Evolutionary conservation across 37 sponge, comb jelly and placozoan genomes (phyloP).

Genomic region (Geodia barretti): DNA sequence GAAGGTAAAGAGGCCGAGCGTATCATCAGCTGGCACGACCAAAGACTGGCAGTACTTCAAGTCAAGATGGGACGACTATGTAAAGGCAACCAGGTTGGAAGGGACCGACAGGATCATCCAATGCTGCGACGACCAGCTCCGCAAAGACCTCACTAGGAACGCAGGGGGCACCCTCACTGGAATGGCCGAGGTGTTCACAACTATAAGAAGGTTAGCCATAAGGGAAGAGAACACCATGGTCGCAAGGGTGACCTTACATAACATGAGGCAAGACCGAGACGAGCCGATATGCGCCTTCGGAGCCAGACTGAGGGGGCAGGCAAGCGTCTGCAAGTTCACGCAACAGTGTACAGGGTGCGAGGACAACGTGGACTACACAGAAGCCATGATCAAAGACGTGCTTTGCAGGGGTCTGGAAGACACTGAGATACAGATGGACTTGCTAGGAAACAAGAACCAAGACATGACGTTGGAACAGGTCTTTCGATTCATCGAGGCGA

Average conservation of each 20-base stretch:
- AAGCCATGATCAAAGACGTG: constrained; percentile 10
- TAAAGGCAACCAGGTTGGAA: constrained; percentile 20
- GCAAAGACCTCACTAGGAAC: constrained; percentile 53
- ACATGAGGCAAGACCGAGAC: constrained; percentile 52
- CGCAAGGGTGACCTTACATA: constrained; percentile 1
- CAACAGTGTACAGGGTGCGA: constrained; percentile 22
- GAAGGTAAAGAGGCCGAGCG: constrained; percentile 37
- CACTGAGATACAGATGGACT: constrained; percentile 35
- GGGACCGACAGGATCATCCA: constrained; percentile 41
- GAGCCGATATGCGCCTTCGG: constrained; percentile 25
- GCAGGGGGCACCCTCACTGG: constrained; percentile 31
- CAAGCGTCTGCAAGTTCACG: constrained; percentile 40
- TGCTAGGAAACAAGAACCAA: constrained; percentile 40
- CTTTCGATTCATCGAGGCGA: constrained; percentile 25
- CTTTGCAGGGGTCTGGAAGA: constrained; percentile 30
- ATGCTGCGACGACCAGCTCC: constrained; percentile 21
- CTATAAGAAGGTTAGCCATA: constrained; percentile 28
- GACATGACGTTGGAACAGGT: constrained; percentile 34
- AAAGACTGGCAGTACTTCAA: constrained; percentile 43
- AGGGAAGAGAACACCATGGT: constrained; percentile 16
- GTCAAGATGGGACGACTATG: constrained; percentile 38
- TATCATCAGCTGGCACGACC: constrained; percentile 50
- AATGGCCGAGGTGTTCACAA: constrained; percentile 19
- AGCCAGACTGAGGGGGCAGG: constrained; percentile 45
- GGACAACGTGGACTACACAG: constrained; percentile 27